Evolutionary conservation across 2,797 vertebrate genomes (phyloP), one percentile per base, ranked within the genome.

Genomic region (Erpetoichthys calabaricus): DNA sequence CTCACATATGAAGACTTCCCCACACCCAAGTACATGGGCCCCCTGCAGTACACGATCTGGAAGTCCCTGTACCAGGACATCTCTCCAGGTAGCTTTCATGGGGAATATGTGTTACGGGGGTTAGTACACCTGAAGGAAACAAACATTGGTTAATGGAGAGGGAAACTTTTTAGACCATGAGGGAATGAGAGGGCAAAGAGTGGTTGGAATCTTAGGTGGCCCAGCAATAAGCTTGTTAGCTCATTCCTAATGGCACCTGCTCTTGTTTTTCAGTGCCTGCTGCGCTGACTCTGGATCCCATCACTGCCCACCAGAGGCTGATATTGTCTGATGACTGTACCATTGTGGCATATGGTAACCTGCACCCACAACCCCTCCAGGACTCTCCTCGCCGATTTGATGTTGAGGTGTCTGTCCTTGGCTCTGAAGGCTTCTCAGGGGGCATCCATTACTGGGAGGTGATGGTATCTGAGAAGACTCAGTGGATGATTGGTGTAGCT

Each of bases 371-470:
- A 63, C 95, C 95, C 0, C 84, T 98, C 62, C 94, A 98, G 81
- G 95, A 98, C 79, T 98, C 94, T 0, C 91, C 94, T 0, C 90
- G 90, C 51, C 94, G 94, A 67, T 98, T 98, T 0, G 95, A 97
- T 0, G 95, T 98, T 66, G 94, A 98, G 74, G 94, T 97, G 59
- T 97, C 94, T 0, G 95, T 98, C 51, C 75, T 98, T 74, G 95
- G 95, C 0, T 76, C 90, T 0, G 87, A 96, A 75, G 91, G 91
- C 59, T 92, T 98, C 0, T 73, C 74, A 0, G 66, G 84, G 0
- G 95, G 95, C 0, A 88, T 96, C 43, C 94, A 98, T 66, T 98
- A 98, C 80, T 98, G 95, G 95, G 95, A 98, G 70, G 95, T 97
- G 73, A 91, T 94, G 80, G 95, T 98, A 65, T 94, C 91, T 0